Percentiles rank a stretch among this genome's conserved stretches.
Evolutionary conservation across 2,888 invertebrate genomes (phyloP).

Genomic region (Catocala sponsa): DNA sequence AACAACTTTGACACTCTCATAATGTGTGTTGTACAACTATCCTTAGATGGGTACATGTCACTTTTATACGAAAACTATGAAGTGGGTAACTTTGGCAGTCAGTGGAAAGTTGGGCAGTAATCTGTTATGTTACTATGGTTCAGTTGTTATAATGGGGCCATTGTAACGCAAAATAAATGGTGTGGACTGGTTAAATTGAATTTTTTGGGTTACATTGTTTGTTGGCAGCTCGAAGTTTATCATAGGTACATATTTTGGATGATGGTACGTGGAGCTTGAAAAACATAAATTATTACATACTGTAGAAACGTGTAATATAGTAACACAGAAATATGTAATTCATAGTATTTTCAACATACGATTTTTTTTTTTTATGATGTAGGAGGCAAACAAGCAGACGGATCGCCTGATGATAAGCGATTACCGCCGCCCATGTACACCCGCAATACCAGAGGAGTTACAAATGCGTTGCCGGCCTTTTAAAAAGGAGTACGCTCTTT

Average conservation of each 20-base stretch:
- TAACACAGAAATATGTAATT: no score
- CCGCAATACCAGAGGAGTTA: no score
- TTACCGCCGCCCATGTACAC: no score
- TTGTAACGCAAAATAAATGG: constrained; percentile 7
- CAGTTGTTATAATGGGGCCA: constrained; percentile 10
- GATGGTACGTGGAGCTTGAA: background rate
- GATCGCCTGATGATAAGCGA: no score
- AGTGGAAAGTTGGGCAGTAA: constrained; percentile 31
- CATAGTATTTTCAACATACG: no score
- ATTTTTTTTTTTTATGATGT: no score
- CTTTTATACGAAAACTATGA: constrained; percentile 39
- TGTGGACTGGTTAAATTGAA: background rate
- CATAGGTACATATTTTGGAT: background rate
- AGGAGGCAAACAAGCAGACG: no score
- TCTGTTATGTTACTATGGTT: constrained; percentile 22
- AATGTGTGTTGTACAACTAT: constrained; percentile 14
- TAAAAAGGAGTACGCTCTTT: no score
- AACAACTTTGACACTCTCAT: constrained; percentile 16
- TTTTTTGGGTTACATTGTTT: constrained; percentile 1
- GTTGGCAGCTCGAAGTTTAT: background rate
- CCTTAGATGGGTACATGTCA: constrained; percentile 12
- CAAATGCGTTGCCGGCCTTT: no score
- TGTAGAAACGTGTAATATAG: no score
- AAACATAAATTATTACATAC: no score
- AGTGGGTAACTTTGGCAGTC: constrained; percentile 38